Percentiles rank a stretch among this genome's conserved stretches.
Evolutionary conservation across 2,888 invertebrate species (phyloP).

Genomic region (Tyria jacobaeae): DNA sequence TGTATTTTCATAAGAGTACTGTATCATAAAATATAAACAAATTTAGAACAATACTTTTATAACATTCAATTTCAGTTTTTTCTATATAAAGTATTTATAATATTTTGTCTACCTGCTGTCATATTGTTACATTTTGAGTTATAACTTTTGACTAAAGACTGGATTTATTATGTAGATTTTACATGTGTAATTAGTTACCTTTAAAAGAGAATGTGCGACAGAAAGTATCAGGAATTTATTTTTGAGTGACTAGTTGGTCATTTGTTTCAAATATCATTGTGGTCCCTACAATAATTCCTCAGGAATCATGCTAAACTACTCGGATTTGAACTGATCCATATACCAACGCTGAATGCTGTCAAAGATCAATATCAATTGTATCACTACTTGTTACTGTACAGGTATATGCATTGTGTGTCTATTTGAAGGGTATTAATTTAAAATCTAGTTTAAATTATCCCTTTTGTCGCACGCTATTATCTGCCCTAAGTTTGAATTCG

Average conservation of each 20-base stretch:
- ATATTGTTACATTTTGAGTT: conserved; percentile 15
- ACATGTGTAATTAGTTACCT: conserved; percentile 32
- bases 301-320: neutral
- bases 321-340: neutral
- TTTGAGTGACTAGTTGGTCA: neutral
- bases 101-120: neutral
- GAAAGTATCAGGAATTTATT: conserved; percentile 6
- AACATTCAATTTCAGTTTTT: conserved; percentile 7
- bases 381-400: neutral
- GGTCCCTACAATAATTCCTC: neutral
- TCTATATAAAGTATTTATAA: conserved; percentile 6
- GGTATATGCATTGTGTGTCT: neutral
- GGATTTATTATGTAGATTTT: conserved; percentile 57
- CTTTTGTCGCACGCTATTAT: conserved; percentile 17
- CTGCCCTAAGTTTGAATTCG: conserved; percentile 31
- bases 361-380: no score
- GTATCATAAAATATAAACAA: conserved; percentile 11
- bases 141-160: conserved; percentile 48
- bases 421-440: neutral
- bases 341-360: no score
- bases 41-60: conserved; percentile 6
- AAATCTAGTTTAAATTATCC: conserved; percentile 2
- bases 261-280: neutral
- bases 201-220: conserved; percentile 23
- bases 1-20: conserved; percentile 1